Conservation (phyloP, 30 jellyfish, hydroid and myxozoan genomes). For the Chironex yamaguchii region DNA sequence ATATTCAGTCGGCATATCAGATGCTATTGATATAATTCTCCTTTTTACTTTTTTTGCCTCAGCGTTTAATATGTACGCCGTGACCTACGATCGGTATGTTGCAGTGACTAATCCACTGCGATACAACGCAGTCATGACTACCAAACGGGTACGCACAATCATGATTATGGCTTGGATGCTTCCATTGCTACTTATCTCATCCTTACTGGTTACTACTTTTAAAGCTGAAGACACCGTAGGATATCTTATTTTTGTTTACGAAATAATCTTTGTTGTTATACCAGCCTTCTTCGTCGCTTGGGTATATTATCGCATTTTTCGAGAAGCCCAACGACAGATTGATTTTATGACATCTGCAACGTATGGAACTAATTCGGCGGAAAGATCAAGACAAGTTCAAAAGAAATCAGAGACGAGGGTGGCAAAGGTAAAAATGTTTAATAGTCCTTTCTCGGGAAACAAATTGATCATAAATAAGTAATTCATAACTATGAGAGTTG, state of each 20-base stretch:
- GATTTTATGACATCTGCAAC: conserved; percentile 50
- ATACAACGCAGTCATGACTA: conserved; percentile 75
- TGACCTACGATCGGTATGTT: conserved; percentile 68
- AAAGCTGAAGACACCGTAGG: not conserved
- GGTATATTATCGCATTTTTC: conserved; percentile 50
- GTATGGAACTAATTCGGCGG: not conserved
- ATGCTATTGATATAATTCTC: conserved; percentile 44
- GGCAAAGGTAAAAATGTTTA: conserved; percentile 45
- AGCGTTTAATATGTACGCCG: conserved; percentile 75
- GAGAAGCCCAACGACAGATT: conserved; percentile 69
- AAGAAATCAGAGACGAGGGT: conserved; percentile 67
- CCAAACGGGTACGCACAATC: conserved; percentile 7
- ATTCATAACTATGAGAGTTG: too few relatives aligned
- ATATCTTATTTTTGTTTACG: conserved; percentile 27
- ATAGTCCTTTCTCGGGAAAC: not conserved
- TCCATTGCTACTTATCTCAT: conserved; percentile 40
- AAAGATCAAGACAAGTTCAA: conserved; percentile 19
- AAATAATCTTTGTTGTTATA: conserved; percentile 58
- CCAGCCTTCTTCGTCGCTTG: conserved; percentile 54
- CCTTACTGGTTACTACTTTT: conserved; percentile 16
- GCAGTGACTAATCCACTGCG: conserved; percentile 74
- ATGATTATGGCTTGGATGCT: conserved; percentile 71
- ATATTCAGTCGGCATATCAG: conserved; percentile 35
- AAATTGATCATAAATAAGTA: too few relatives aligned
- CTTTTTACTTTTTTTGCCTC: conserved; percentile 70